Conservation (phyloP, 1,140 invertebrate genomes). For the Temnothorax longispinosus region DNA sequence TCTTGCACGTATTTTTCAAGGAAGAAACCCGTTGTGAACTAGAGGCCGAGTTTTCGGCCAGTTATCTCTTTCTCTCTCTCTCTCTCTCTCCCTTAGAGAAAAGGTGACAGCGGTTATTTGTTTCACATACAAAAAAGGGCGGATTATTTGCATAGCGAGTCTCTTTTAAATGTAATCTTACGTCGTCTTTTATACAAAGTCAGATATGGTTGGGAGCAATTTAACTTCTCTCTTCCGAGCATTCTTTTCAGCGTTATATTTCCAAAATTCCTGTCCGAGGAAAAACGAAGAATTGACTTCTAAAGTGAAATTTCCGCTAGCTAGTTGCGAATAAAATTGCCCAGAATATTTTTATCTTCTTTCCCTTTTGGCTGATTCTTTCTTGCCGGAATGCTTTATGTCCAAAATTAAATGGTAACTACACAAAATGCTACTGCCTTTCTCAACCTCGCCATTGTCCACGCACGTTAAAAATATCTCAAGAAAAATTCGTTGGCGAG, state of each 20-base stretch:
- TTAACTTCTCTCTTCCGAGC: conserved; percentile 19
- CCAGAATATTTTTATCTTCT: conserved; percentile 13
- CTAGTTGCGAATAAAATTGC: conserved; percentile 30
- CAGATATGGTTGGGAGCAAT: conserved; percentile 23
- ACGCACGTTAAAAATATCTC: background rate
- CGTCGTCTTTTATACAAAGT: conserved; percentile 33
- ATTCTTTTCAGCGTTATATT: conserved; percentile 7
- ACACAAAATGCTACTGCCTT: background rate
- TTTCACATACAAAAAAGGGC: background rate
- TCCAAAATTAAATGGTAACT: conserved; percentile 24
- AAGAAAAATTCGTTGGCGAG: background rate
- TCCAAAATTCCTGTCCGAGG: conserved; percentile 29
- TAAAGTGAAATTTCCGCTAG: conserved; percentile 33
- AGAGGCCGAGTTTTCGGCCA: conserved; percentile 27
- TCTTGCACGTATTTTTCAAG: conserved; percentile 55
- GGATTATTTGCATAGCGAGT: conserved; percentile 22
- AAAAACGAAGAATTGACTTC: conserved; percentile 11
- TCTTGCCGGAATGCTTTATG: background rate
- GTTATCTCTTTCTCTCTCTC: background rate
- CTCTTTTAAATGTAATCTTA: conserved; percentile 42
- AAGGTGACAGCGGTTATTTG: conserved; percentile 28
- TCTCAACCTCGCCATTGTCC: background rate
- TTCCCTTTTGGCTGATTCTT: background rate
- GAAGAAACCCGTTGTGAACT: conserved; percentile 19
- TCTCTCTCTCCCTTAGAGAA: background rate